Evolutionary conservation across 2,113 vertebrate genomes (phyloP).

Genomic region (Sorex fumeus): DNA sequence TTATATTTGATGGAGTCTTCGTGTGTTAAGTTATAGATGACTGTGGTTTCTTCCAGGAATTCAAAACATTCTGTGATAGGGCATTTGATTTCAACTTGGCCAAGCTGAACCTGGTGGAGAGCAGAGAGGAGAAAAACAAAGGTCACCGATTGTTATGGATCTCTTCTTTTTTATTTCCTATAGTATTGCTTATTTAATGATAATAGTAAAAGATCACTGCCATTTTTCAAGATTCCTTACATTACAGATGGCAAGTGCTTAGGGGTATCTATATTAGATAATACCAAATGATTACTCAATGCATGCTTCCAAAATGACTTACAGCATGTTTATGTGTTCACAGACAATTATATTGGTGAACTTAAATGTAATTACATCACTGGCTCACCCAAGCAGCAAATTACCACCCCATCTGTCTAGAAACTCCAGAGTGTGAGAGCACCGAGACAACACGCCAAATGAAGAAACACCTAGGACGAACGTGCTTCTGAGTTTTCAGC

Average conservation of each 20-base stretch:
- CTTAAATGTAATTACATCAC: neutral
- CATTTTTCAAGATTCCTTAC: constrained; percentile 18
- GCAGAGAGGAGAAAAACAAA: constrained; percentile 56
- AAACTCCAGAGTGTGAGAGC: neutral
- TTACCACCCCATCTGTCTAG: neutral
- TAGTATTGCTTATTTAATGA: neutral
- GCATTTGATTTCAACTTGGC: constrained; percentile 94
- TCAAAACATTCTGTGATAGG: constrained; percentile 97
- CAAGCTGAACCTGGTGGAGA: constrained; percentile 92
- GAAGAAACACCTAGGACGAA: neutral
- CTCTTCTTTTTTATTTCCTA: neutral
- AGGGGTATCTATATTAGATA: neutral
- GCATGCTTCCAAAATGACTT: neutral
- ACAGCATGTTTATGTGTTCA: neutral
- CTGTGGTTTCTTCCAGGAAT: constrained; percentile 94
- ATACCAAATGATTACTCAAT: neutral
- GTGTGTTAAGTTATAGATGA: constrained; percentile 92
- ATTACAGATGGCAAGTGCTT: neutral
- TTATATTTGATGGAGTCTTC: constrained; percentile 96
- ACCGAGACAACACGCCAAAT: neutral
- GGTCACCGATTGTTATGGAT: neutral
- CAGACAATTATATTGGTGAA: neutral
- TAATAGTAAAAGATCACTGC: neutral
- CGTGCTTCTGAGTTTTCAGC: neutral
- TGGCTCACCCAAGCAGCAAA: constrained; percentile 5